Conservation (phyloP, 2,113 vertebrate genomes). For the Pangasianodon gigas region DNA sequence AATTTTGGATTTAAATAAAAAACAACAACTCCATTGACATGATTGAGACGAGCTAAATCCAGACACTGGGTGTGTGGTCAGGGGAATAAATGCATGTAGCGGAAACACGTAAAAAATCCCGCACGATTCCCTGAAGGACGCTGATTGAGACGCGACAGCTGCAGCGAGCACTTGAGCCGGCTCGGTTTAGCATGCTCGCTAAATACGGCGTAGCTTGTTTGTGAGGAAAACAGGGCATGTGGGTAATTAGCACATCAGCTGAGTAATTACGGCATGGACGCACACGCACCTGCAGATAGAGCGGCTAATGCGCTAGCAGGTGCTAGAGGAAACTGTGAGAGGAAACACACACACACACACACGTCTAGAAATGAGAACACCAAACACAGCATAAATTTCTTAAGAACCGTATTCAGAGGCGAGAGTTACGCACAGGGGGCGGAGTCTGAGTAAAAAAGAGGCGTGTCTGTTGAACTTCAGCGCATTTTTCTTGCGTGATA, state of each 20-base stretch:
- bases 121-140: background rate
- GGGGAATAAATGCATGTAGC: background rate
- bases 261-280: constrained; percentile 73
- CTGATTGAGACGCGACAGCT: constrained; percentile 6
- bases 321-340: constrained; percentile 37
- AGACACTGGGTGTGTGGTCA: background rate
- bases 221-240: constrained; percentile 72
- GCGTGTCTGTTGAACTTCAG: background rate
- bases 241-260: constrained; percentile 78
- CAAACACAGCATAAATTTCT: background rate
- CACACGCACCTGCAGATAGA: constrained; percentile 58
- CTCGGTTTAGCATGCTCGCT: constrained; percentile 21
- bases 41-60: background rate
- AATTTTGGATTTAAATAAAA: background rate
- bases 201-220: constrained; percentile 71
- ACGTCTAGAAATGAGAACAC: background rate
- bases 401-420: background rate
- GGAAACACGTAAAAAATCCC: background rate
- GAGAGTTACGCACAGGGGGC: background rate
- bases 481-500: too few species aligned
- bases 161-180: background rate
- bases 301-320: constrained; percentile 48
- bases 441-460: background rate
- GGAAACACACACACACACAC: background rate
- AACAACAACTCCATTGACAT: background rate